Evolutionary conservation across 2,888 invertebrate species (phyloP).

Genomic region (Sinelater perroti): DNA sequence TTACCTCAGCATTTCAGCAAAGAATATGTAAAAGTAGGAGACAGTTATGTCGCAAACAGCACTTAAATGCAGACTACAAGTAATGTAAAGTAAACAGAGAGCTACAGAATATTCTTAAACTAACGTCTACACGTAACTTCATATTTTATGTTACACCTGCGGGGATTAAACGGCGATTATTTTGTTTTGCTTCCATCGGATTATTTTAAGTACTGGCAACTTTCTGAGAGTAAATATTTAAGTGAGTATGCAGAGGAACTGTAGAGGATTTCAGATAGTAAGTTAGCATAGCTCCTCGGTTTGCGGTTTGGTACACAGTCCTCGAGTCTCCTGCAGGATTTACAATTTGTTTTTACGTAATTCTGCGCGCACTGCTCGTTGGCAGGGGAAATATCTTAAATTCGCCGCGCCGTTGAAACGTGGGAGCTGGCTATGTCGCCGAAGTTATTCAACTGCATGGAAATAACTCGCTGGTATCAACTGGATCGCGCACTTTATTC

Average conservation of each 20-base stretch:
- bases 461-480: constrained; percentile 5
- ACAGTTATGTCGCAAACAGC: constrained; percentile 4
- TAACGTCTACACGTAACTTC: constrained; percentile 47
- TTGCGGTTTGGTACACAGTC: constrained; percentile 39
- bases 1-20: not conserved
- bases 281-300: constrained; percentile 38
- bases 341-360: constrained; percentile 27
- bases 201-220: constrained; percentile 55
- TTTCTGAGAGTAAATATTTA: constrained; percentile 57
- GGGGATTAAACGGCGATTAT: constrained; percentile 56
- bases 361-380: constrained; percentile 6
- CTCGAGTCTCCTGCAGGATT: constrained; percentile 23
- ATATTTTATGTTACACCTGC: constrained; percentile 55
- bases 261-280: constrained; percentile 39
- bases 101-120: constrained; percentile 25
- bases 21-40: constrained; percentile 1
- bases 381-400: constrained; percentile 1
- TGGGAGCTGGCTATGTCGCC: not conserved
- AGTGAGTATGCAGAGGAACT: constrained; percentile 46
- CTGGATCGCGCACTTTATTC: constrained; percentile 1
- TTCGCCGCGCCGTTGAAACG: not conserved
- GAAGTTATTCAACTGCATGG: constrained; percentile 2
- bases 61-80: constrained; percentile 23
- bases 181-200: constrained; percentile 53
- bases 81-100: constrained; percentile 31